These are phyloP conservation scores for Dasyurus viverrinus DNA, from an alignment of 2,113 vertebrate genomes.

Conservation along the genomic window DNA sequence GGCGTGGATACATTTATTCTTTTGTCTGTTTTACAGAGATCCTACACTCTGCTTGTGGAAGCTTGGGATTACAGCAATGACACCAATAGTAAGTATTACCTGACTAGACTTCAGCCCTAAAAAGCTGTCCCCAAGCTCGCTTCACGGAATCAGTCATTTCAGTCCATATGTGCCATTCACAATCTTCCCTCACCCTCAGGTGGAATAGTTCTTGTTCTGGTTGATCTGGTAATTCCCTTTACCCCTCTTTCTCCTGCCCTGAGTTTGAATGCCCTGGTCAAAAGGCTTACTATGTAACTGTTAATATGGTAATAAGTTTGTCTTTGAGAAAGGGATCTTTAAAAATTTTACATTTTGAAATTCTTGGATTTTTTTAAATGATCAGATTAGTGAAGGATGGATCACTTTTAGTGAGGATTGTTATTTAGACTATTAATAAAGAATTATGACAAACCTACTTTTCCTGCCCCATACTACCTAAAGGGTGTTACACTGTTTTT, in stretches of 20 bases:
- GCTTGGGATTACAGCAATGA: conserved; percentile 97
- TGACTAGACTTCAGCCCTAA: background rate
- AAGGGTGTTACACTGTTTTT: background rate
- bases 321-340: background rate
- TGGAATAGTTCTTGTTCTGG: background rate
- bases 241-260: background rate
- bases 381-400: background rate
- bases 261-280: background rate
- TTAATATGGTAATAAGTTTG: background rate
- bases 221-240: background rate
- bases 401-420: background rate
- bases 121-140: background rate
- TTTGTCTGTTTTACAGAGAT: conserved; percentile 91
- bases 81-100: conserved; percentile 91
- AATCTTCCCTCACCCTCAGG: background rate
- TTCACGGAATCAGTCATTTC: background rate
- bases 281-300: background rate
- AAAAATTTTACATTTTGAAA: background rate
- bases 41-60: conserved; percentile 97
- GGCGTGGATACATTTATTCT: conserved; percentile 62
- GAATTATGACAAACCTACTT: background rate
- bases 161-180: background rate
- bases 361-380: background rate
- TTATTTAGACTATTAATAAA: background rate
- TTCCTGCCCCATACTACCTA: background rate